phyloP scores from a whole-genome alignment of 2,113 vertebrate species.

The Myrmecophaga tridactyla region DNA sequence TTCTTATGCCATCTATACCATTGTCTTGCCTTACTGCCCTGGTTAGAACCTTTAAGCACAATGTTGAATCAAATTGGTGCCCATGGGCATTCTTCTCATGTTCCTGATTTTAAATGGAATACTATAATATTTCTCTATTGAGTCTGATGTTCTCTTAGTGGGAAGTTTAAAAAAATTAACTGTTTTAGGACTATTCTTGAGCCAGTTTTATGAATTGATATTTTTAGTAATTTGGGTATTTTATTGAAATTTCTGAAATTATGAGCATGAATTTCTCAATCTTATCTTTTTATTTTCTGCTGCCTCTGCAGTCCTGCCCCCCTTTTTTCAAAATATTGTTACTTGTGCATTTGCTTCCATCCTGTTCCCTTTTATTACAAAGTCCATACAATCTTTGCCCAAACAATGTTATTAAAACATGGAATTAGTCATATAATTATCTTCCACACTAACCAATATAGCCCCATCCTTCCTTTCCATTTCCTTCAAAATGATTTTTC shows the following conservation, averaged over 20 bases:
- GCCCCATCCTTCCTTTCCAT: not conserved
- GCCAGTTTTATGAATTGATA: not conserved
- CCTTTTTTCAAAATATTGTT: not conserved
- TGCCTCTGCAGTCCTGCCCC: not conserved
- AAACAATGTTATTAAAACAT: not conserved
- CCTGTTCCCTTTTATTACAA: not conserved
- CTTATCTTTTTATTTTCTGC: not conserved
- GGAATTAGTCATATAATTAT: not conserved
- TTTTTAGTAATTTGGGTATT: slow-evolving; percentile 24
- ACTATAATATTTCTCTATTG: not conserved
- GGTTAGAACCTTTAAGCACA: not conserved
- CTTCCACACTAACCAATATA: not conserved
- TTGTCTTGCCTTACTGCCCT: not conserved
- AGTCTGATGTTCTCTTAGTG: slow-evolving; percentile 16
- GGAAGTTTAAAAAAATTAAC: not conserved
- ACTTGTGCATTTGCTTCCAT: not conserved
- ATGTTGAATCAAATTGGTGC: not conserved
- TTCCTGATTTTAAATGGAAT: slow-evolving; percentile 17
- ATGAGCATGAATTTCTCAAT: not conserved
- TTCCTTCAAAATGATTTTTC: not conserved
- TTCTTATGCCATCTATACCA: not conserved
- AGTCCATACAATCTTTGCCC: not conserved
- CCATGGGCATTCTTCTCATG: not conserved
- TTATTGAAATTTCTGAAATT: not conserved
- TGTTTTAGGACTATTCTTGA: not conserved